Evolutionary conservation across 2,797 vertebrate species (phyloP).

Genomic region (Notamacropus eugenii): DNA sequence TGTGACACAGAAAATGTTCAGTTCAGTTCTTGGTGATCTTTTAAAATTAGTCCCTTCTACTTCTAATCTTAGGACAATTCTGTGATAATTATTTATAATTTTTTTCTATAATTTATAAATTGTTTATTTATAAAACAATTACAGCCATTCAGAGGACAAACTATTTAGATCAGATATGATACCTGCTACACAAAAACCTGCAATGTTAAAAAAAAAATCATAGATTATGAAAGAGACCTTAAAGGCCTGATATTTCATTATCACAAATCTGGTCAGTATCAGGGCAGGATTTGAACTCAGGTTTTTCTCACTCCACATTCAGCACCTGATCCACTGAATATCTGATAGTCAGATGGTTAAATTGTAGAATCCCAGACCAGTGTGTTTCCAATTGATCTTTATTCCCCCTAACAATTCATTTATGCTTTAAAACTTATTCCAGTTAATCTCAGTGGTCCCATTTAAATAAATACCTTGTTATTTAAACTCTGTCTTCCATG

Average conservation of each 20-base stretch:
- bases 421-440: background rate
- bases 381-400: background rate
- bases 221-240: background rate
- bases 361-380: background rate
- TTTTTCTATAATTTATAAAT: too few species aligned
- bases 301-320: background rate
- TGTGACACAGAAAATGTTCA: background rate
- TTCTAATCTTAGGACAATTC: background rate
- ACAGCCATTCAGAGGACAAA: background rate
- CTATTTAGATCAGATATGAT: background rate
- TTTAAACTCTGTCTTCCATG: background rate
- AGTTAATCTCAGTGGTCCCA: background rate
- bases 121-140: background rate
- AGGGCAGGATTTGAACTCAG: background rate
- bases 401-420: background rate
- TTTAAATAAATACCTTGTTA: background rate
- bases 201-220: background rate
- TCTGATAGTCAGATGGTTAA: background rate
- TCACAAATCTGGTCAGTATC: background rate
- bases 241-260: background rate
- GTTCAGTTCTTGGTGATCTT: background rate
- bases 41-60: background rate
- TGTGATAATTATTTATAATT: background rate
- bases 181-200: background rate
- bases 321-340: background rate